Conservation (phyloP, 2,888 invertebrate genomes). For the Tenthredo amoena region DNA sequence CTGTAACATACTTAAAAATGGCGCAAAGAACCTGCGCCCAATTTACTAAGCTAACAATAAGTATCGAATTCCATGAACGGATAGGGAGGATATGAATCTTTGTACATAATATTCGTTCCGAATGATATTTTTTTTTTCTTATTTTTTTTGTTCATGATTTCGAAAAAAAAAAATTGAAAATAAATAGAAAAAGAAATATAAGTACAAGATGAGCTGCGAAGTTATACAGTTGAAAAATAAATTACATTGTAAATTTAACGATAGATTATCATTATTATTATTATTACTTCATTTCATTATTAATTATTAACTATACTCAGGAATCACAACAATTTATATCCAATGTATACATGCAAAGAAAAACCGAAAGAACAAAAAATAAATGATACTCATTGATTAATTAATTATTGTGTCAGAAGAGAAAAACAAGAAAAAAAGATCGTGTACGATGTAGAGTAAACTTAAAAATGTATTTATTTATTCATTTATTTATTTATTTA, state of each 20-base stretch:
- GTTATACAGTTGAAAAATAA: background rate
- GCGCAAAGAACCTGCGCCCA: background rate
- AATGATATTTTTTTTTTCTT: background rate
- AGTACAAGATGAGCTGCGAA: no score
- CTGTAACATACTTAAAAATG: no score
- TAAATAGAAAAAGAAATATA: no score
- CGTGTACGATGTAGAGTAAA: background rate
- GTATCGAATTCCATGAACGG: background rate
- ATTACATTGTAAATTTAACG: background rate
- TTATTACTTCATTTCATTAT: background rate
- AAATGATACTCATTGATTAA: no score
- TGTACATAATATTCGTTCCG: background rate
- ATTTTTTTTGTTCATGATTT: no score
- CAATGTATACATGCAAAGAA: background rate
- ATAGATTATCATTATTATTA: background rate
- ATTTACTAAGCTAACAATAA: background rate
- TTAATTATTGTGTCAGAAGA: no score
- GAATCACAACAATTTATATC: background rate
- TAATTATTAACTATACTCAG: background rate
- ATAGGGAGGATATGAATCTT: background rate
- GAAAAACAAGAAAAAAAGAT: background rate
- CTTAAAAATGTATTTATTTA: background rate
- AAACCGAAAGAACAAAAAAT: background rate
- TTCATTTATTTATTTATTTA: constrained; percentile 49
- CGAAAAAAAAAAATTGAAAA: no score